Evolutionary conservation across 2,113 vertebrate genomes (phyloP).

Genomic region (Aldabrachelys gigantea): DNA sequence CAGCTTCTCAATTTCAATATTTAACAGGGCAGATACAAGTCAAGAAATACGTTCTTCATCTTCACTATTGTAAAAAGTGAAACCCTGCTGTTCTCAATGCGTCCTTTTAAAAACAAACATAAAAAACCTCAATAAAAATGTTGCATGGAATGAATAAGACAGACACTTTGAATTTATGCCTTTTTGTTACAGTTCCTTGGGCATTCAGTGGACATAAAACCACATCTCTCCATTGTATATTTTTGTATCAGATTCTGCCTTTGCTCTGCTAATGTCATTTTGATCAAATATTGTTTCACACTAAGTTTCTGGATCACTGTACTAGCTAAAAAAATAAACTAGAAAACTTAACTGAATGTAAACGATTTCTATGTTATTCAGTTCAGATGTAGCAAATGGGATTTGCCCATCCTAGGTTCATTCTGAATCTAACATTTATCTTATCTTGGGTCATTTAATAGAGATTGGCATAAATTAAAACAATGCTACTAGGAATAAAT

Average conservation of each 20-base stretch:
- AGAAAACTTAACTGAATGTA: background rate
- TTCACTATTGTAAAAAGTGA: background rate
- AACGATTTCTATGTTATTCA: background rate
- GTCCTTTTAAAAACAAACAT: background rate
- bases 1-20: background rate
- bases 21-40: background rate
- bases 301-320: background rate
- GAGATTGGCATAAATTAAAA: conserved; percentile 45
- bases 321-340: background rate
- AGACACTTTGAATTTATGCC: accelerated
- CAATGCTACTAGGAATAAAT: background rate
- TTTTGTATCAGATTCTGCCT: background rate
- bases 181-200: background rate
- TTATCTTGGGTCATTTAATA: conserved; percentile 23
- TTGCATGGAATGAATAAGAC: background rate
- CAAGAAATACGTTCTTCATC: background rate
- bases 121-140: background rate
- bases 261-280: background rate
- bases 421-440: conserved; percentile 8
- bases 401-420: background rate
- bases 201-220: background rate
- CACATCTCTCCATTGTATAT: background rate
- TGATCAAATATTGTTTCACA: background rate
- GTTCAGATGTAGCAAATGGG: background rate
- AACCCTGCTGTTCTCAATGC: background rate